Percentiles rank a stretch among this genome's conserved stretches.
Conservation (phyloP, 2,797 vertebrate species). For the Lepilemur ruficaudatus region DNA sequence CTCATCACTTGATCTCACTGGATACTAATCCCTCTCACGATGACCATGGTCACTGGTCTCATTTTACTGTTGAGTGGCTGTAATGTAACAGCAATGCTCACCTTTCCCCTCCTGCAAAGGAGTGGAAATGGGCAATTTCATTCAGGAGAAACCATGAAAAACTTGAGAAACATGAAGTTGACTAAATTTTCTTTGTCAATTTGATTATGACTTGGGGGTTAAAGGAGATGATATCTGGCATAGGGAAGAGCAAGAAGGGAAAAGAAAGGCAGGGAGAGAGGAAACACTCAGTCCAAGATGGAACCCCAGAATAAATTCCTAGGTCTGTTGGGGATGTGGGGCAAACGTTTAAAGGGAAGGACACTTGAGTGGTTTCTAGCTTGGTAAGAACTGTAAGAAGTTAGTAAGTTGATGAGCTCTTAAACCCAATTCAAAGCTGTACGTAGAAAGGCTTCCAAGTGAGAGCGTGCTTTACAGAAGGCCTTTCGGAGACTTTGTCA, state of each 20-base stretch:
- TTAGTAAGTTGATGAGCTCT: neutral
- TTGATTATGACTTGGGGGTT: neutral
- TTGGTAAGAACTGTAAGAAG: neutral
- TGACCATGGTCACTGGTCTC: neutral
- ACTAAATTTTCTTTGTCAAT: neutral
- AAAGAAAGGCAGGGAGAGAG: neutral
- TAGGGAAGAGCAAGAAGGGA: neutral
- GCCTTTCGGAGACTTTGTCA: neutral
- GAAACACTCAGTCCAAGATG: neutral
- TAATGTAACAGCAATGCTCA: neutral
- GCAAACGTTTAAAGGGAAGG: neutral
- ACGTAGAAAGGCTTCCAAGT: neutral
- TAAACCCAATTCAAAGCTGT: neutral
- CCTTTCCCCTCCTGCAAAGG: neutral
- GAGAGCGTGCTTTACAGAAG: neutral
- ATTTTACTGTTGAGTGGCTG: neutral
- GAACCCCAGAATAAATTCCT: neutral
- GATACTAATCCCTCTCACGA: neutral
- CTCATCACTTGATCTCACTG: neutral
- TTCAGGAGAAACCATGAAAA: neutral
- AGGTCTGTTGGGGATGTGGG: neutral
- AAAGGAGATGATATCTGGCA: neutral
- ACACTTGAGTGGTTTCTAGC: neutral
- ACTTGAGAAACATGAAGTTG: neutral
- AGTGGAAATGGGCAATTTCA: neutral